Conservation (phyloP, 2,888 invertebrate species). For the Scaptomyza tumidula region DNA sequence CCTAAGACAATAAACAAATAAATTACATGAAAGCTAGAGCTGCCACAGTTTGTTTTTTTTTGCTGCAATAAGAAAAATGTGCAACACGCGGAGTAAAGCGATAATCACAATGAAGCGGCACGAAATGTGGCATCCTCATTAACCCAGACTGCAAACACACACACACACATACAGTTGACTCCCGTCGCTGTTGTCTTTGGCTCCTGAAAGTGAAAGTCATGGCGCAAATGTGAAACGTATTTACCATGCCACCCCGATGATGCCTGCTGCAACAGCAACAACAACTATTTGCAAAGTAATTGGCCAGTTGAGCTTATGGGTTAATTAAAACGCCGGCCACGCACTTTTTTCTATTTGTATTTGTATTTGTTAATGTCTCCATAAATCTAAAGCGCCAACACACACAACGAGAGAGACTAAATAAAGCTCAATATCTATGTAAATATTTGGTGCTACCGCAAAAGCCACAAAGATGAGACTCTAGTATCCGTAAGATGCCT, state of each 20-base stretch:
- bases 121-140: conserved; percentile 79
- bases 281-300: conserved; percentile 59
- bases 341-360: conserved; percentile 56
- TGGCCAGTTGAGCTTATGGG: conserved; percentile 77
- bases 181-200: conserved; percentile 2
- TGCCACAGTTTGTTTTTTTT: conserved; percentile 62
- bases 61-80: conserved; percentile 51
- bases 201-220: conserved; percentile 74
- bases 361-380: conserved; percentile 26
- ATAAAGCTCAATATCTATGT: conserved; percentile 54
- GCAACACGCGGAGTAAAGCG: conserved; percentile 50
- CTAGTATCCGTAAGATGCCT: conserved; percentile 76
- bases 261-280: conserved; percentile 6
- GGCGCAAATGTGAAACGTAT: conserved; percentile 48
- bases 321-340: conserved; percentile 75
- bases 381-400: conserved; percentile 44
- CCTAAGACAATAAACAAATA: conserved; percentile 77
- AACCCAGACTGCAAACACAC: conserved; percentile 59
- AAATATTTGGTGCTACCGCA: conserved; percentile 71
- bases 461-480: conserved; percentile 56
- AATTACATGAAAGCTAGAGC: conserved; percentile 73
- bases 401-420: neutral
- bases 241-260: neutral
- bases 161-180: neutral
- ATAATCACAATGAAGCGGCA: conserved; percentile 79